Percentiles rank a stretch among this genome's conserved stretches.
phyloP scores from a whole-genome alignment of 2,113 vertebrate genomes.

The Hymenochirus boettgeri region DNA sequence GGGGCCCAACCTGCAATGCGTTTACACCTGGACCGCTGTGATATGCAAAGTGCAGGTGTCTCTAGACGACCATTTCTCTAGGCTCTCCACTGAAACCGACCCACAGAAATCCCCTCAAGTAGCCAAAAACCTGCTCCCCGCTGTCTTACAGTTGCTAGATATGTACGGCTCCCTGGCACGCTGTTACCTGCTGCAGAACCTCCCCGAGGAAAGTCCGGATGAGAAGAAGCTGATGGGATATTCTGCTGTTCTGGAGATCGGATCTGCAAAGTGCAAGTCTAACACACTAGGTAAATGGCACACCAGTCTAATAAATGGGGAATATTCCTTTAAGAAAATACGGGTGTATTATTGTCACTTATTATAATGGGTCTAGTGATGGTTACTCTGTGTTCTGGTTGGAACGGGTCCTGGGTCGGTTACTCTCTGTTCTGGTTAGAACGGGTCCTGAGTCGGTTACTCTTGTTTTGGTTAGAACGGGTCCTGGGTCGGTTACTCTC shows the following conservation, averaged over 20 bases:
- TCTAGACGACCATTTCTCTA: slow-evolving; percentile 91
- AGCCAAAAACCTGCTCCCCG: slow-evolving; percentile 92
- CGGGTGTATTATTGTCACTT: too few relatives aligned
- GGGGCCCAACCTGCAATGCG: slow-evolving; percentile 88
- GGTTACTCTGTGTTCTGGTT: too few relatives aligned
- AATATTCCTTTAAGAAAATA: too few relatives aligned
- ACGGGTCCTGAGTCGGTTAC: too few relatives aligned
- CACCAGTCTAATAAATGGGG: too few relatives aligned
- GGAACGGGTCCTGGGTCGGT: too few relatives aligned
- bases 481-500: too few relatives aligned
- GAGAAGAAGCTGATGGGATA: slow-evolving; percentile 88
- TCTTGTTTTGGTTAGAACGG: too few relatives aligned
- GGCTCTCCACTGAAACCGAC: slow-evolving; percentile 85
- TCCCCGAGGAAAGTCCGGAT: slow-evolving; percentile 73
- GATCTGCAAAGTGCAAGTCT: slow-evolving; percentile 86
- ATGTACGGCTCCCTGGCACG: slow-evolving; percentile 87
- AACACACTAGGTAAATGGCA: slow-evolving; percentile 76
- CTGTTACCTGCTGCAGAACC: slow-evolving; percentile 88
- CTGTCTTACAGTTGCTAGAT: slow-evolving; percentile 87
- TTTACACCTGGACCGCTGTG: slow-evolving; percentile 92
- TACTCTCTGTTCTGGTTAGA: too few relatives aligned
- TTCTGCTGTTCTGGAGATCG: slow-evolving; percentile 87
- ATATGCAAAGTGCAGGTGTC: slow-evolving; percentile 97
- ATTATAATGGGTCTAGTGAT: too few relatives aligned
- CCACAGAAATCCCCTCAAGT: slow-evolving; percentile 85